Base-by-base conservation (phyloP, 2,888 invertebrate species). In the Liopterus haemorrhoidalis region DNA sequence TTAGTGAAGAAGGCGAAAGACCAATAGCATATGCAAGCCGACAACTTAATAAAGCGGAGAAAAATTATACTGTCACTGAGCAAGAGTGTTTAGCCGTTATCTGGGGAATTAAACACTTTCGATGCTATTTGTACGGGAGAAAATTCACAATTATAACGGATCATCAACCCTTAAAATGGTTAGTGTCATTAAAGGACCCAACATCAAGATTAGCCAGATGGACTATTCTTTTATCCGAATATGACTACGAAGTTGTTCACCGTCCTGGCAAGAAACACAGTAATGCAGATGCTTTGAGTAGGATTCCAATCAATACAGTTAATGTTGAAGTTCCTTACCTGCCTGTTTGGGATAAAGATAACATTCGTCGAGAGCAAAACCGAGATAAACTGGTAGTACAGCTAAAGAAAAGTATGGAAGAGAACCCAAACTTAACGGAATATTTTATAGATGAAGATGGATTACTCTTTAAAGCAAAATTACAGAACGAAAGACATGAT, bases 151-250 rank as follows among this genome's bases (percentile, higher is more conserved):
- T 49, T 1, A 8, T 46, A 4, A 40, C 50, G 1, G 48, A 50
- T 30, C 50, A 50, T 41, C 48, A 49, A 30, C 41, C 43, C 5
- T 32, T 49, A 3, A 38, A 48, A 14, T 43, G 37, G 43, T 12
- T 43, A 14, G 33, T 36, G 3, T 14, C 27, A 4, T 12, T 50
- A 3, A 33, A 45, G 14, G 42, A 37, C 28, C 51, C 49, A 1
- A 35, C 49, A 1, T 51, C 49, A 28, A 35, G 54, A 22, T 27
- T 55, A 5, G 36, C 48, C 4, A 24, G 51, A 1, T 53, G 54
- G 54, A 18, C 38, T n/a, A 5, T 53, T 2, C 30, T 21, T 5
- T 25, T 51, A 6, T 51, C 49, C 19, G 38, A 49, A 24, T 51
- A 41, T 33, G 47, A 51, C 32, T 54, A 46, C 22, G 40, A 19